phyloP scores from a whole-genome alignment of 1,140 invertebrate genomes.

The Musca vetustissima region DNA sequence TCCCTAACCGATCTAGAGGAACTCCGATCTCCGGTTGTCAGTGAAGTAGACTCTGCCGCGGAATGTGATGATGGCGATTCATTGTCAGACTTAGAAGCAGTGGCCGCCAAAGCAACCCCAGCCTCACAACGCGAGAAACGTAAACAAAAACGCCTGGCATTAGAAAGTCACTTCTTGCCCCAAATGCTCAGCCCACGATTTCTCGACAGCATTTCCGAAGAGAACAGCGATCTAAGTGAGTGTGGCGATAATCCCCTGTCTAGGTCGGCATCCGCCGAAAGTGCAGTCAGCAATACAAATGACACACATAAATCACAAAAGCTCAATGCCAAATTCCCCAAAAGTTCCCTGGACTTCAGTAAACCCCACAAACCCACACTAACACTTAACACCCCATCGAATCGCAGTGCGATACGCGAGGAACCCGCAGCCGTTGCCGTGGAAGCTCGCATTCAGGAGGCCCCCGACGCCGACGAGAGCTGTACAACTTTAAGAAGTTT shows the following conservation, averaged over 20 bases:
- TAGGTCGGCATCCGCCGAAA: constrained; percentile 17
- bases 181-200: constrained; percentile 60
- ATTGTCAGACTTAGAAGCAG: constrained; percentile 33
- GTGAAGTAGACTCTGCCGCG: constrained; percentile 35
- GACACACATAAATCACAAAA: constrained; percentile 27
- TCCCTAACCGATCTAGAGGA: constrained; percentile 43
- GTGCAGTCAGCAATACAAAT: constrained; percentile 17
- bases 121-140: constrained; percentile 37
- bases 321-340: constrained; percentile 43
- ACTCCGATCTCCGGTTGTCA: constrained; percentile 37
- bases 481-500: constrained; percentile 40
- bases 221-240: constrained; percentile 60
- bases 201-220: constrained; percentile 66
- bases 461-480: constrained; percentile 38
- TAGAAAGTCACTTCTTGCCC: constrained; percentile 62
- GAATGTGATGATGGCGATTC: constrained; percentile 35
- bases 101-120: neutral
- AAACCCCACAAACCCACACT: constrained; percentile 28
- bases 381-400: constrained; percentile 25
- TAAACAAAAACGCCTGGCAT: constrained; percentile 57
- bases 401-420: constrained; percentile 34
- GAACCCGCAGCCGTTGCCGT: constrained; percentile 43
- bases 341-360: constrained; percentile 47
- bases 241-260: constrained; percentile 22
- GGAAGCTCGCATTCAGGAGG: constrained; percentile 45